Percentiles rank a stretch among this genome's conserved stretches.
Evolutionary conservation across 2,113 vertebrate species (phyloP).

Genomic region (Sus scrofa): DNA sequence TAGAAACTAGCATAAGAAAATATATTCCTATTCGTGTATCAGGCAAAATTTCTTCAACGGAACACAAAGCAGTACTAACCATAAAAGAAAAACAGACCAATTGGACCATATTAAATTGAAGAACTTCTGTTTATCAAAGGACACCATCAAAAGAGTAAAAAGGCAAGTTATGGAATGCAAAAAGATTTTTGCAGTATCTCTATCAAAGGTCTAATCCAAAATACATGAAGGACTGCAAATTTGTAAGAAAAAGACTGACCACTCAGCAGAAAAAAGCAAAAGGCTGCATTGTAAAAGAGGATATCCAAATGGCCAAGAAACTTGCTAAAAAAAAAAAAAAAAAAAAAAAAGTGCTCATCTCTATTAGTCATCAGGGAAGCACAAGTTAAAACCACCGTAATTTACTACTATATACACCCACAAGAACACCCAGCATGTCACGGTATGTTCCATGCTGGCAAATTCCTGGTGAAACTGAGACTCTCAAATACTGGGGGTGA

Average conservation of each 20-base stretch:
- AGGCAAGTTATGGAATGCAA: not conserved
- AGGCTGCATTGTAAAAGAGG: not conserved
- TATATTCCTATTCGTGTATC: not conserved
- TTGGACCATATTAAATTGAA: not conserved
- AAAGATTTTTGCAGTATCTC: not conserved
- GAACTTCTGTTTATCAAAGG: not conserved
- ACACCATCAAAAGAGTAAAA: not conserved
- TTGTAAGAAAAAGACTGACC: not conserved
- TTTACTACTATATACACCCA: too few species aligned
- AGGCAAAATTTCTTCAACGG: conserved; percentile 26
- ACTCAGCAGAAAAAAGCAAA: not conserved
- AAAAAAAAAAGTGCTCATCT: too few species aligned
- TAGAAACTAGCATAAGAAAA: not conserved
- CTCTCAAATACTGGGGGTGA: not conserved
- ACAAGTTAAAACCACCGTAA: not conserved
- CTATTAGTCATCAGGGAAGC: not conserved
- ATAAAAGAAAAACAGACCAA: not conserved
- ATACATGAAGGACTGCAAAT: not conserved
- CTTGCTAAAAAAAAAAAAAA: too few species aligned
- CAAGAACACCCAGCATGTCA: not conserved
- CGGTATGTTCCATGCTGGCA: not conserved
- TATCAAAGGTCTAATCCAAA: not conserved
- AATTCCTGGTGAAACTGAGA: not conserved
- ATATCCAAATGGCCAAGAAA: too few species aligned
- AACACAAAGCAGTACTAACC: not conserved